These are phyloP conservation scores for Megalurothrips usitatus DNA, from an alignment of 2,888 invertebrate genomes.

Conservation along the genomic window DNA sequence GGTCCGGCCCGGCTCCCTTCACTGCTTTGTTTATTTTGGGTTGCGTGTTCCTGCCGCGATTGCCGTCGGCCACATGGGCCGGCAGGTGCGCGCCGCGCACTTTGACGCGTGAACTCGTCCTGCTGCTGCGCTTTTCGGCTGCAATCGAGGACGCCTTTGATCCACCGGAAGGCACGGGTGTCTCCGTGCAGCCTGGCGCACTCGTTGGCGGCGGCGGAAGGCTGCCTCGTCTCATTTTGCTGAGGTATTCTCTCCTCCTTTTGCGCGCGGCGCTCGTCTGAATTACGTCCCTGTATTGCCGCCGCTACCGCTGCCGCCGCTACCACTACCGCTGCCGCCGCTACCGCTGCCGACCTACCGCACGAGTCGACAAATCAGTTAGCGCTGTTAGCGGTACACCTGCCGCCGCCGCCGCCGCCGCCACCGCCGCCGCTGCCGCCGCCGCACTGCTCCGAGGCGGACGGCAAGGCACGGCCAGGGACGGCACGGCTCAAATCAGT, in stretches of 20 bases:
- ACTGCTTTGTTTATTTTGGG: neutral
- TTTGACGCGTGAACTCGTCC: neutral
- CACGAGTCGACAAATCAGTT: conserved; percentile 24
- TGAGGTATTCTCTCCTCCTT: neutral
- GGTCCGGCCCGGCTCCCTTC: neutral
- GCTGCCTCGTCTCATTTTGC: conserved; percentile 1
- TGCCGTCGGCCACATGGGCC: too few species aligned
- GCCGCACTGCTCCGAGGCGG: too few species aligned
- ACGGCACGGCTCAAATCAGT: too few species aligned
- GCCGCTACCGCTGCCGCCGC: neutral
- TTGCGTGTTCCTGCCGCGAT: too few species aligned
- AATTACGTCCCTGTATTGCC: conserved; percentile 9
- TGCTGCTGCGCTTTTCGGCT: too few species aligned
- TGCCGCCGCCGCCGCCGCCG: neutral
- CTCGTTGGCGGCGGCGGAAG: neutral
- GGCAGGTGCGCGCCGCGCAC: neutral
- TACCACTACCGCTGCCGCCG: neutral
- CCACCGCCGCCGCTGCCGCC: too few species aligned
- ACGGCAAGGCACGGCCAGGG: too few species aligned
- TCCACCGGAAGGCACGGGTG: neutral
- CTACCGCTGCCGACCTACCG: conserved; percentile 7
- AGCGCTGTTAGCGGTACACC: neutral
- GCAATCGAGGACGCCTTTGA: neutral
- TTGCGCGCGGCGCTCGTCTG: neutral
- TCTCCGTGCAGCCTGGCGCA: neutral